Percentiles rank a stretch among this genome's conserved stretches.
These are phyloP conservation scores for Spondyliosoma cantharus DNA, from an alignment of 2,797 vertebrate genomes.

Conservation along the genomic window DNA sequence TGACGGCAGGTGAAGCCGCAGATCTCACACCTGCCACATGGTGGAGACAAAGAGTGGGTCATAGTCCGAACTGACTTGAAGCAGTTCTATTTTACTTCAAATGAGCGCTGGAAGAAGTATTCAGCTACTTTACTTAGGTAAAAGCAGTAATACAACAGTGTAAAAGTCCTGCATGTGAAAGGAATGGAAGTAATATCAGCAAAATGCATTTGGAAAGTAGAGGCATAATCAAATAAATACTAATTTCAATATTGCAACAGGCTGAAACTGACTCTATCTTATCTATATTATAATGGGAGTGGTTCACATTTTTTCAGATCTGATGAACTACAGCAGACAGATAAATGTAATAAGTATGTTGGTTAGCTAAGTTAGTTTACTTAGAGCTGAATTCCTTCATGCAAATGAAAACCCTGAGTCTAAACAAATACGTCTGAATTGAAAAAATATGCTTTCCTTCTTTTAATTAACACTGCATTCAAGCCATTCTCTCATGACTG, in stretches of 20 bases:
- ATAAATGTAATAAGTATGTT: not conserved
- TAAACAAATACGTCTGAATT: not conserved
- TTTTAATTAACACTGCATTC: not conserved
- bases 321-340: not conserved
- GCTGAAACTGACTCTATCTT: too few relatives aligned
- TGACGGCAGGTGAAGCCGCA: conserved; percentile 94
- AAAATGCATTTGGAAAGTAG: too few relatives aligned
- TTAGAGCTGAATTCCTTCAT: not conserved
- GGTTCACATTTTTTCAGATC: too few relatives aligned
- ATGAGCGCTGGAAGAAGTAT: not conserved
- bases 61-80: not conserved
- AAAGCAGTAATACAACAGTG: not conserved
- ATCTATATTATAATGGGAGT: too few relatives aligned
- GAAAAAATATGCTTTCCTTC: not conserved
- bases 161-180: not conserved
- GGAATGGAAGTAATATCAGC: too few relatives aligned
- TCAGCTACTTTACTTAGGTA: not conserved
- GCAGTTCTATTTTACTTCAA: not conserved
- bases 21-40: conserved; percentile 89
- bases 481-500: not conserved
- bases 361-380: too few relatives aligned
- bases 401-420: not conserved
- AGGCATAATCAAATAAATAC: too few relatives aligned
- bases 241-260: too few relatives aligned
- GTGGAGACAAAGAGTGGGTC: conserved; percentile 54